Evolutionary conservation across 2,797 vertebrate genomes (phyloP).

Genomic region (Manis javanica): DNA sequence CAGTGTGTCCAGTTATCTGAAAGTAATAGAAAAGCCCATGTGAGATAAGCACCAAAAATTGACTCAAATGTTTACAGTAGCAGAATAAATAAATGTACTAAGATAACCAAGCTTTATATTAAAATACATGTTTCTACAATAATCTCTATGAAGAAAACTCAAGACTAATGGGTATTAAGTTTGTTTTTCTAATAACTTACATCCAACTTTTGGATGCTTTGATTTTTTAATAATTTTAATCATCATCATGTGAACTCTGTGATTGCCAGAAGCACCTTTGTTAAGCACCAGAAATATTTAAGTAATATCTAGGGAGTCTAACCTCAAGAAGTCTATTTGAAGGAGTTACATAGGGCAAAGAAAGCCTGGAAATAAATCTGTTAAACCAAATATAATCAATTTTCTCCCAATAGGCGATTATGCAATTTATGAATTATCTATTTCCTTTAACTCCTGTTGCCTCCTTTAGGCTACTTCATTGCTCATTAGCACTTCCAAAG

Average conservation of each 20-base stretch:
- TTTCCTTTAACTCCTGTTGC: constrained; percentile 26
- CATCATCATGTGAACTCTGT: not conserved
- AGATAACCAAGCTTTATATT: constrained; percentile 40
- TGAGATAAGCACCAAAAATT: not conserved
- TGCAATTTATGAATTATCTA: constrained; percentile 11
- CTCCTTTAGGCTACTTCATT: constrained; percentile 19
- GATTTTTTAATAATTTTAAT: constrained; percentile 37
- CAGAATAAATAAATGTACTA: constrained; percentile 18
- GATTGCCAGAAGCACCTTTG: constrained; percentile 34
- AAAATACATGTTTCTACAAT: constrained; percentile 34
- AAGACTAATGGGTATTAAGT: constrained; percentile 21
- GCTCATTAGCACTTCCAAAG: constrained; percentile 17
- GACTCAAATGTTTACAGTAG: not conserved
- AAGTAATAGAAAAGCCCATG: not conserved
- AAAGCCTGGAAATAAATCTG: constrained; percentile 59
- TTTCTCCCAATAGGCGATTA: not conserved
- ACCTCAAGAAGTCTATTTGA: constrained; percentile 39
- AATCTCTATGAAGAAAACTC: constrained; percentile 47
- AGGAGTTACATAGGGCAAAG: constrained; percentile 30
- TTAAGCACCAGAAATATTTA: constrained; percentile 23
- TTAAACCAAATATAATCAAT: constrained; percentile 48
- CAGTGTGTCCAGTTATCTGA: not conserved
- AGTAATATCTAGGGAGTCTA: constrained; percentile 36
- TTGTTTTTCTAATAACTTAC: constrained; percentile 40
- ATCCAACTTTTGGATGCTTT: constrained; percentile 45